Base-by-base conservation (phyloP, 1,140 invertebrate species). In the Oscheius sp. region DNA sequence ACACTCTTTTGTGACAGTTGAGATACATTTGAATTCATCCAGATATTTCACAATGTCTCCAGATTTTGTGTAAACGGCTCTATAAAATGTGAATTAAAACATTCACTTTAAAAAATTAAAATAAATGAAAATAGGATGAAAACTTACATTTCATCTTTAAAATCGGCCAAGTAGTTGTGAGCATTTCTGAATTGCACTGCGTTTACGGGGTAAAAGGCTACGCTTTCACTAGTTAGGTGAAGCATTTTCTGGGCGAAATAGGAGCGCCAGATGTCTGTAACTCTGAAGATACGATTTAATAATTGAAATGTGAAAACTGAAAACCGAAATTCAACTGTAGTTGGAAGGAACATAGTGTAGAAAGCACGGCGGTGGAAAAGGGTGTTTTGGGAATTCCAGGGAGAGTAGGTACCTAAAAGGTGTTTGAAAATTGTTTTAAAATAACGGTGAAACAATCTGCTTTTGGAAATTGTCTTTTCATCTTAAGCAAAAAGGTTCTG, bases 341-440 rank as follows among this genome's bases (percentile, higher is more conserved):
- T 75, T 26, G 75, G 75, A 13, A 85, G 68, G 34, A 85, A 46
- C 49, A 85, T 42, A 18, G 73, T 74, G 79, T 80, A 85, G 28
- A 85, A 84, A 20, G 83, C 82, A 13, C 77, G 61, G 31, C 78
- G 69, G 46, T 75, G 76, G 70, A 82, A 85, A 26, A 85, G 52
- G 1, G 84, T 85, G 68, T 85, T 85, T 68, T 85, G 84, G n/a
- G 80, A 84, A 65, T 85, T 85, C 62, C 79, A 84, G 0, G 84
- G 84, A 18, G 78, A 67, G 68, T 77, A 85, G 2, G 77, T 79
- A 2, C 80, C 78, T 52, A 20, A 46, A 26, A 29, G 23, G 13
- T 13, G 28, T 20, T n/a, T n/a, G n/a, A n/a, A n/a, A n/a, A n/a
- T n/a, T n/a, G n/a, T n/a, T n/a, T n/a, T n/a, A n/a, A n/a, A n/a